These are phyloP conservation scores for Lophura swinhoii DNA, from an alignment of 2,797 vertebrate genomes.

Conservation along the genomic window DNA sequence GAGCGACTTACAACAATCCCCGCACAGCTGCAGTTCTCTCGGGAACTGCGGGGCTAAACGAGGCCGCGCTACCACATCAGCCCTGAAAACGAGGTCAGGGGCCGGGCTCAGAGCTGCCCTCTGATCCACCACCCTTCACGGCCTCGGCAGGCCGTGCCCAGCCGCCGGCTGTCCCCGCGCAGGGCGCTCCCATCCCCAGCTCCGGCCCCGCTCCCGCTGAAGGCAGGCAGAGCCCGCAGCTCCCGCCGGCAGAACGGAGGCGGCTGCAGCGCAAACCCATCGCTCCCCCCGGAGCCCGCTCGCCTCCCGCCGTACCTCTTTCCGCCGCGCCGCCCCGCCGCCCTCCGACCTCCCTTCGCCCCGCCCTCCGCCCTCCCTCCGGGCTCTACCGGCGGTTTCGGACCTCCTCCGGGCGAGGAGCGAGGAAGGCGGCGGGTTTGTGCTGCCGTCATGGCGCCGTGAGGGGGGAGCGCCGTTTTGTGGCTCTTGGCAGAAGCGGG, in stretches of 20 bases:
- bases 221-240: not conserved
- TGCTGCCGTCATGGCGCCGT: fast-evolving
- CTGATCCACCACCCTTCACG: not conserved
- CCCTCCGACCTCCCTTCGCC: not conserved
- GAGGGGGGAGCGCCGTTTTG: not conserved
- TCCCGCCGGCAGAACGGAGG: fast-evolving
- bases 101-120: not conserved
- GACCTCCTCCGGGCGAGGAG: too few species aligned
- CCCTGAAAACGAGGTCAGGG: not conserved
- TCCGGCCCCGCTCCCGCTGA: not conserved
- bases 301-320: not conserved
- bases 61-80: not conserved
- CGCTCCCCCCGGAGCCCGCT: fast-evolving
- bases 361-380: not conserved
- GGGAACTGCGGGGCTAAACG: fast-evolving
- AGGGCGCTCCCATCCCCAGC: fast-evolving
- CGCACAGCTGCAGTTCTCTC: fast-evolving
- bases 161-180: not conserved
- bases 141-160: not conserved
- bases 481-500: not conserved
- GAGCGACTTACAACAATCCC: fast-evolving
- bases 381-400: fast-evolving
- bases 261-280: fast-evolving
- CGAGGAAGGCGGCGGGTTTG: fast-evolving
- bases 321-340: not conserved